These are phyloP conservation scores for Sandelia bainsii DNA, from an alignment of 2,797 vertebrate genomes.

Conservation along the genomic window DNA sequence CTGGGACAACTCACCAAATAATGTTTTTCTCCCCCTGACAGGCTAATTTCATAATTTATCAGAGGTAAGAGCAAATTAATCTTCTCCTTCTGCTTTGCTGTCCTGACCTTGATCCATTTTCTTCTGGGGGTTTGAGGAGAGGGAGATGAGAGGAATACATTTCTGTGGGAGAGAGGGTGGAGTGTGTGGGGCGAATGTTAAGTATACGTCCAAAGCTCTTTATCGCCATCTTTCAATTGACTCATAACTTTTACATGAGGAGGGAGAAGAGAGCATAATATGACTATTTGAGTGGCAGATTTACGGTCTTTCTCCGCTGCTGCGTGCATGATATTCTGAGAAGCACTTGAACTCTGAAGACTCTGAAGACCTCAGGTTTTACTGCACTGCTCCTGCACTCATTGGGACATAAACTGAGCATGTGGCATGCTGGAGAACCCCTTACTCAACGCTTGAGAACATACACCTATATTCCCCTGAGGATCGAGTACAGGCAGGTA, in stretches of 20 bases:
- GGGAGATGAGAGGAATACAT: constrained; percentile 9
- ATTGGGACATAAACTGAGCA: neutral
- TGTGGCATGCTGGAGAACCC: constrained; percentile 8
- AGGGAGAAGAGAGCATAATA: constrained; percentile 26
- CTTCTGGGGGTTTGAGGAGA: constrained; percentile 48
- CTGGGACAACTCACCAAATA: constrained; percentile 66
- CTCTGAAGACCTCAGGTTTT: neutral
- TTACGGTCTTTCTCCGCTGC: constrained; percentile 14
- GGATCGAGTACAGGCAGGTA: neutral
- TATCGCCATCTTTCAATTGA: constrained; percentile 58
- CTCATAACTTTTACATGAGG: constrained; percentile 62
- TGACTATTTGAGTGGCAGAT: constrained; percentile 35
- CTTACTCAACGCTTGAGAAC: neutral
- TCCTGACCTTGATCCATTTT: constrained; percentile 73
- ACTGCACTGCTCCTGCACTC: neutral
- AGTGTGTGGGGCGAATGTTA: constrained; percentile 46
- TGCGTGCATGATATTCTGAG: constrained; percentile 5
- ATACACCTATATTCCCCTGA: constrained; percentile 5
- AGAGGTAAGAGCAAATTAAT: constrained; percentile 81
- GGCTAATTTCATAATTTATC: constrained; percentile 83
- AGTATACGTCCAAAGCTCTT: constrained; percentile 53
- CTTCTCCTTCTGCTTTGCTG: constrained; percentile 67
- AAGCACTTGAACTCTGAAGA: constrained; percentile 21
- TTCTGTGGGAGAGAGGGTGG: constrained; percentile 21
- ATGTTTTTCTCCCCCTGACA: constrained; percentile 76